Base-by-base conservation (phyloP, 2,888 invertebrate genomes). In the Toxonevra muliebris region DNA sequence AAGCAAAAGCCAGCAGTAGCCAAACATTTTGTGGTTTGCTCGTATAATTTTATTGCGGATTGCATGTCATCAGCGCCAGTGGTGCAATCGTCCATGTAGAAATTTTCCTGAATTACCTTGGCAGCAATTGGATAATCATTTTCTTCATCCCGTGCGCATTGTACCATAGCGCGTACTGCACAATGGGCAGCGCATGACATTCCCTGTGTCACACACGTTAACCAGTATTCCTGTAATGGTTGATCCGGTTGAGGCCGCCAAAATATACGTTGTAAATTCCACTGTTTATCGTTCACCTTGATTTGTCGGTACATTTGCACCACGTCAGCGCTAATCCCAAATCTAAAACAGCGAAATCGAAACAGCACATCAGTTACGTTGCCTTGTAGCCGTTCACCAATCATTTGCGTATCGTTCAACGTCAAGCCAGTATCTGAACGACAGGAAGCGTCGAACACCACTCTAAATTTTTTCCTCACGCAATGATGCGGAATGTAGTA, bases 401-500 rank as follows among this genome's bases (percentile, higher is more conserved):
- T 17, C 64, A 64, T 48, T 11, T 68, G 61, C 30, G 30, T 30
- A 9, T 65, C 69, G 15, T 69, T 69, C 2, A 69, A 15, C 1
- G 55, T 64, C 17, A 57, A 48, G 1, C 57, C 59, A 2, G 41
- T 67, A 7, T 43, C 40, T 3, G 40, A 61, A 30, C 54, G 20
- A n/a, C 55, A 63, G 11, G n/a, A n/a, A n/a, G n/a, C n/a, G n/a
- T n/a, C n/a, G n/a, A 69, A 65, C 5, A 61, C 62, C 2, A 61
- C 65, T 12, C 62, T 12, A 53, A 68, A 64, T 15, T 65, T 69
- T 12, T 65, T 65, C 2, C 57, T 58, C 2, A 65, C 45, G n/a
- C 61, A 58, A 59, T 69, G 62, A 60, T 69, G 69, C 5, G 66
- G 66, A n/a, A 66, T 65, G 40, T n/a, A n/a, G n/a, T 69, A 66